phyloP scores from a whole-genome alignment of 1,140 invertebrate genomes.

The Tribolium madens region DNA sequence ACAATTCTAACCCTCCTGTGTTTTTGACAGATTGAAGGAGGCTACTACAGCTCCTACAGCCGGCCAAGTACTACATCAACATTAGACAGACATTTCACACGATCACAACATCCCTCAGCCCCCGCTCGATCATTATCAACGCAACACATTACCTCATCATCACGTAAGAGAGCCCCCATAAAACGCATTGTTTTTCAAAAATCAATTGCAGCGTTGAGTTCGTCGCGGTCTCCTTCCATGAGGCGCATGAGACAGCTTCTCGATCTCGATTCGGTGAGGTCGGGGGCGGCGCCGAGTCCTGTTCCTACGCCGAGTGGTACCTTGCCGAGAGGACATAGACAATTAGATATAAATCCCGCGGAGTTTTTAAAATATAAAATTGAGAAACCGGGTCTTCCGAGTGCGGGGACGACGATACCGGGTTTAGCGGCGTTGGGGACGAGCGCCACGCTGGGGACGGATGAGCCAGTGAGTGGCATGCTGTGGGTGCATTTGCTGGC shows the following conservation, averaged over 20 bases:
- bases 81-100: slow-evolving; percentile 68
- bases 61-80: slow-evolving; percentile 69
- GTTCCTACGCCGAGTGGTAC: slow-evolving; percentile 81
- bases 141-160: slow-evolving; percentile 72
- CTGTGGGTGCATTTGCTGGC: slow-evolving; percentile 92
- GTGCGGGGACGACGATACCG: slow-evolving; percentile 57
- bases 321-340: slow-evolving; percentile 77
- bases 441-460: slow-evolving; percentile 59
- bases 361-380: slow-evolving; percentile 94
- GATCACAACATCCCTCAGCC: slow-evolving; percentile 65
- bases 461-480: slow-evolving; percentile 86
- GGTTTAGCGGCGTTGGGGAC: slow-evolving; percentile 63
- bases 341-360: slow-evolving; percentile 90
- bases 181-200: too few species aligned
- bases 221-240: slow-evolving; percentile 77
- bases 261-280: slow-evolving; percentile 74
- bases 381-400: slow-evolving; percentile 77
- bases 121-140: slow-evolving; percentile 76
- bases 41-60: slow-evolving; percentile 70
- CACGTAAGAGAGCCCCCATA: slow-evolving; percentile 32
- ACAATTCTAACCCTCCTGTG: background rate
- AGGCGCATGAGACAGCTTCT: slow-evolving; percentile 83
- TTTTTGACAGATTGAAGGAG: slow-evolving; percentile 71
- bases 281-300: slow-evolving; percentile 72
- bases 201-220: slow-evolving; percentile 60